Evolutionary conservation across 2,797 vertebrate species (phyloP), one percentile per base, ranked within the genome.

Genomic region (Natrix natrix): DNA sequence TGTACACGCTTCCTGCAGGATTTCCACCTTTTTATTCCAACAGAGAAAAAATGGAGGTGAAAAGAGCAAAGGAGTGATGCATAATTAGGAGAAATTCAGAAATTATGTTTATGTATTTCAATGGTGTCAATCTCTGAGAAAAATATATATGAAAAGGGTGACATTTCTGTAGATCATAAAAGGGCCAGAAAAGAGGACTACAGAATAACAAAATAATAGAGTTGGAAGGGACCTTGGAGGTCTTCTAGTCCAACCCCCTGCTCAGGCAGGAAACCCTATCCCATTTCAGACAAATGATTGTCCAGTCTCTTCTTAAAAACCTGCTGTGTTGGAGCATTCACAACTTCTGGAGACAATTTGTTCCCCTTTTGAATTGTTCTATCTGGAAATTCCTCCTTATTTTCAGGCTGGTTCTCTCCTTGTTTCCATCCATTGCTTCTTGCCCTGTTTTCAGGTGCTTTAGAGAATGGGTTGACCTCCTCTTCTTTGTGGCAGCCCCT

Each of bases 171-270:
- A 78, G 69, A 43, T 3, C 32, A 20, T 4, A 78, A 43, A 78
- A 78, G 32, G 32, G 3, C 8, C 69, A 22, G 28, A 69, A 69
- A 66, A 32, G 5, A 32, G 5, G 32, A 69, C 63, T 69, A 66
- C 28, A 66, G 63, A 66, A 66, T 66, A 66, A 66, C 28, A 66
- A 14, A n/a, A n/a, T 66, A 66, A 66, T n/a, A 6, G 28, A 66
- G 28, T 66, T 13, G 12, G 4, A n/a, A 66, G 5, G 28, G 28
- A 66, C 4, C 13, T 66, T 66, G 63, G 28, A 66, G 63, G 63
- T 6, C 0, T 2, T 66, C 12, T n/a, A n/a, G 5, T 14, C 5
- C 63, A n/a, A n/a, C 1, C 63, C 12, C 4, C 12, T 14, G 0
- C 12, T 66, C 0, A 13, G 63, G 13, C 12, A 66, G 10, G 5